Base-by-base conservation (phyloP, 2,888 invertebrate species). In the Thelaira solivaga region DNA sequence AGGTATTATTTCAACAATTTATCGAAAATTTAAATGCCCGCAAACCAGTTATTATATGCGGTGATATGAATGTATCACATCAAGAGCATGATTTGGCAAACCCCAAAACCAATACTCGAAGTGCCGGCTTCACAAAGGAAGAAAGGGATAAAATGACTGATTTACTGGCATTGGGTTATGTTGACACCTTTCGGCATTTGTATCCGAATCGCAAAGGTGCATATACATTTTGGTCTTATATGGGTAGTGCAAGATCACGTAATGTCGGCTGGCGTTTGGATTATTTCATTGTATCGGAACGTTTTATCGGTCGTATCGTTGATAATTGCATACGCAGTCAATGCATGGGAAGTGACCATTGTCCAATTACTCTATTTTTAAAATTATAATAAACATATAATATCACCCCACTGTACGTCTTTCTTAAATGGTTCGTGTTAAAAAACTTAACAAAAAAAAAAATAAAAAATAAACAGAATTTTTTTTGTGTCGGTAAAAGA, bases 221-320 rank as follows among this genome's bases (percentile, higher is more conserved):
- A 1, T 99, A 97, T 88, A 96, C 98, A 0, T 99, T 95, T 89
- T 99, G 99, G 99, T 94, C 97, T 0, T 98, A 97, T 87, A 95
- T 98, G 92, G 90, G 90, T 79, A 97, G 96, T 88, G 92, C 96
- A 6, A 91, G 99, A 61, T 90, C 93, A 8, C 97, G 95, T 85
- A 97, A 99, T 90, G 92, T 97, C 80, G 99, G 99, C 88, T 99
- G 99, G 98, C 92, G 99, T 84, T 90, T 99, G 86, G 99, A 99
- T 90, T 99, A 99, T 89, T 98, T 96, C 88, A 91, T 99, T 61
- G 90, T 97, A 7, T 98, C 98, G 0, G 91, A 97, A 84, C 91
- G 94, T 64, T 90, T 98, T 22, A 86, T 93, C 82, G 90, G 93
- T 1, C 92, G 94, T 34, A 89, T 99, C 41, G 96, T 96, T 85